Base-by-base conservation (phyloP, 2,113 vertebrate genomes). In the Excalfactoria chinensis region DNA sequence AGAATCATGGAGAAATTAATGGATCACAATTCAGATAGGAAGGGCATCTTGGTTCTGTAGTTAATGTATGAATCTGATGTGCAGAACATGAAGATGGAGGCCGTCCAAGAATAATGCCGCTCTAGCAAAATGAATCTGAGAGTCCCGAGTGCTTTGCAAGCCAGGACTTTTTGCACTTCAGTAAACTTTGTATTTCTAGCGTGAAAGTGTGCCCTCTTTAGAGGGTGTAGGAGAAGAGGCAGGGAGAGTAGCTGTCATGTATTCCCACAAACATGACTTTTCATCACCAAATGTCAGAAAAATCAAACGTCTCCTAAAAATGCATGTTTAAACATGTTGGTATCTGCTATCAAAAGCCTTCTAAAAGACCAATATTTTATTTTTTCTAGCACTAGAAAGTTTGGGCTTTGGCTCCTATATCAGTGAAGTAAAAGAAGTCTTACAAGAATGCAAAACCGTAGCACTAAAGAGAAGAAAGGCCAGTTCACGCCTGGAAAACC, bases 361-460 rank as follows among this genome's bases (percentile, higher is more conserved):
- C 20, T 81, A 26, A 74, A 80, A 84, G 13, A 15, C 48, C 14
- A 83, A 46, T 28, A 23, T 93, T 90, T 90, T 93, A 32, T 86
- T 80, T 73, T 90, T 88, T 83, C 69, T 26, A 99, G 99, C 99
- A 86, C 98, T 99, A 67, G 99, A 99, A 97, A 99, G 99, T 96
- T 98, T 99, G 80, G 99, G 99, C 70, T 99, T 99, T 97, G 99
- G 98, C 34, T 99, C 99, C 8, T 99, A 99, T 94, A 99, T 99
- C 96, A 98, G 98, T 25, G 99, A 99, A 97, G 99, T 99, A 93
- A 99, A 99, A 98, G 99, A 99, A 96, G 99, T 99, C 90, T 98
- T 99, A 97, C 99, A 99, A 98, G 99, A 99, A 98, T 99, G 99
- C 98, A 99, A 99, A 98, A 99, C 99, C 23, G 99, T 99, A 83